phyloP scores from a whole-genome alignment of 2,113 vertebrate genomes.

The Perca flavescens region DNA sequence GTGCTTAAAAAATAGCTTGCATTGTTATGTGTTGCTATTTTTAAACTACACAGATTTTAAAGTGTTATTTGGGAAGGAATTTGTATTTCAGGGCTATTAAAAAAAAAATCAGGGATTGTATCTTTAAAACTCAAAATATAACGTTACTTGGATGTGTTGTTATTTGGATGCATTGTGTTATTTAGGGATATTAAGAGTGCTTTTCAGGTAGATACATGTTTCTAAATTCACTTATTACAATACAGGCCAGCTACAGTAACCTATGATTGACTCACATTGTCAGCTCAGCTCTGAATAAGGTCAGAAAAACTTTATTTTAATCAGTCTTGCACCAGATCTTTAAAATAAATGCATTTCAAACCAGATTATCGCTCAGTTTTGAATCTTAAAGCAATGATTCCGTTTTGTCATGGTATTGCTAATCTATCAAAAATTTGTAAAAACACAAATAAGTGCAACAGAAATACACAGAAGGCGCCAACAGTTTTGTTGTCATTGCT shows the following conservation, averaged over 20 bases:
- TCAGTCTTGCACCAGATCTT: not conserved
- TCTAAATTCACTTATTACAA: not conserved
- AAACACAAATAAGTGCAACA: not conserved
- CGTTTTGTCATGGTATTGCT: not conserved
- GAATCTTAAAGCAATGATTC: not conserved
- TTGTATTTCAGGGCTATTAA: not conserved
- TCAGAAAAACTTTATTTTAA: not conserved
- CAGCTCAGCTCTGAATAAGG: not conserved
- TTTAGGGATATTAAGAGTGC: not conserved
- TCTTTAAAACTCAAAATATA: not conserved
- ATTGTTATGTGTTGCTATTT: not conserved
- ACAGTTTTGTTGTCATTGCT: too few relatives aligned
- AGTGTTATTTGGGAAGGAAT: too few relatives aligned
- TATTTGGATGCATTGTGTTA: not conserved
- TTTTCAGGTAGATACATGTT: not conserved
- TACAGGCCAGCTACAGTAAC: not conserved
- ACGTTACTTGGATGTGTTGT: not conserved
- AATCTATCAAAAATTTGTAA: not conserved
- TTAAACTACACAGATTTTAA: not conserved
- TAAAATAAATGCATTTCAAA: not conserved
- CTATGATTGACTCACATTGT: not conserved
- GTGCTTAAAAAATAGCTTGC: not conserved
- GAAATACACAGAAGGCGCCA: not conserved
- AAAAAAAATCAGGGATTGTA: not conserved
- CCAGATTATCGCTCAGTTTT: not conserved